Percentiles rank a stretch among this genome's conserved stretches.
phyloP scores from a whole-genome alignment of 2,797 vertebrate genomes.

The Sus cebifrons region DNA sequence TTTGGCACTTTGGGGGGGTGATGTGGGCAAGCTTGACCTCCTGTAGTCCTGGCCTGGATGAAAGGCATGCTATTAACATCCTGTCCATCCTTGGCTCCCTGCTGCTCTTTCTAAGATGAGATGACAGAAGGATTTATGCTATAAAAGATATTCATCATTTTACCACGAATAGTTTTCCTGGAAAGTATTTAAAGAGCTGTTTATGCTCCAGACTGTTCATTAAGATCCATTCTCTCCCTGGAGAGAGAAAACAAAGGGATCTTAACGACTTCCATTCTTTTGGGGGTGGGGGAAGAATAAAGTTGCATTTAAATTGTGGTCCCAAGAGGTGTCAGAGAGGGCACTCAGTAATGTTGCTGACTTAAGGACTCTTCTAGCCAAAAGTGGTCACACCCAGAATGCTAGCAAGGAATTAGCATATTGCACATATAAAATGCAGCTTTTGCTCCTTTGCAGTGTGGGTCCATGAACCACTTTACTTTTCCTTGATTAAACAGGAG shows the following conservation, averaged over 20 bases:
- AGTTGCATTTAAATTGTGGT: not conserved
- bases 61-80: not conserved
- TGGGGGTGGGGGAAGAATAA: not conserved
- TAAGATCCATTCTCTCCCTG: not conserved
- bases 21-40: not conserved
- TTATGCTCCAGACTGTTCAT: not conserved
- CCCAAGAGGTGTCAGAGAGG: not conserved
- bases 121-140: conserved; percentile 19
- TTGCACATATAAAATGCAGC: not conserved
- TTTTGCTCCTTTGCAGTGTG: not conserved
- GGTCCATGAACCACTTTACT: not conserved
- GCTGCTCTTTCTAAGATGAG: not conserved
- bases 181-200: conserved; percentile 42
- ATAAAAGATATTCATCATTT: not conserved
- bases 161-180: not conserved
- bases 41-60: not conserved
- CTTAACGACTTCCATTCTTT: not conserved
- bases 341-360: not conserved
- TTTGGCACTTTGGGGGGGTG: not conserved
- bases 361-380: not conserved
- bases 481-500: not conserved
- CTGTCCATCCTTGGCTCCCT: not conserved
- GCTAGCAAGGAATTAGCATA: not conserved
- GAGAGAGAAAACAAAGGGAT: conserved; percentile 49
- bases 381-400: not conserved